A percentile compares a stretch with the other conserved stretches of the same genome.
phyloP scores from a whole-genome alignment of 2,888 invertebrate genomes.

The Cylindroiulus punctatus region DNA sequence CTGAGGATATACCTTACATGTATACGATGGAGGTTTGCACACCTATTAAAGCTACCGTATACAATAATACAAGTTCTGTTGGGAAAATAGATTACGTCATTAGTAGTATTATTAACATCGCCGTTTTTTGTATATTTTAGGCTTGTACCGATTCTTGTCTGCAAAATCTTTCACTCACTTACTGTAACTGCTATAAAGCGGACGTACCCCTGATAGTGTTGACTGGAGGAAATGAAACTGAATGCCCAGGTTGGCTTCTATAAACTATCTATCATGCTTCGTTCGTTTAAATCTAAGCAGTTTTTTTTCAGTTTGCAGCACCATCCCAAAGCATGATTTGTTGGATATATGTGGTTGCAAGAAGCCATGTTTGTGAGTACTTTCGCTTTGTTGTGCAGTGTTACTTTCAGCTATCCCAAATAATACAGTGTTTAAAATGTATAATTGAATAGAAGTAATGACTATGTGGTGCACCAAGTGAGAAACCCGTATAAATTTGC shows the following conservation, averaged over 20 bases:
- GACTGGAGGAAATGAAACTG: background rate
- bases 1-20: slow-evolving; percentile 39
- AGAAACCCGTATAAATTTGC: background rate
- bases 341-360: slow-evolving; percentile 3
- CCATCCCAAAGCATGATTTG: background rate
- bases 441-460: background rate
- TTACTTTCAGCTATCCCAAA: background rate
- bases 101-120: no score
- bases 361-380: slow-evolving; percentile 8
- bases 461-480: background rate
- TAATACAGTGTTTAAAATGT: background rate
- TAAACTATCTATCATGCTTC: no score
- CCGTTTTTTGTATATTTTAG: background rate
- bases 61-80: no score
- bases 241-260: background rate
- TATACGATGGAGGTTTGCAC: slow-evolving; percentile 41
- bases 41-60: no score
- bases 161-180: background rate
- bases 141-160: slow-evolving; percentile 10
- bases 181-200: background rate
- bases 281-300: background rate
- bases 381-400: background rate
- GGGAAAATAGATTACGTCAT: no score
- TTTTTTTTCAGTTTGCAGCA: background rate
- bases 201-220: background rate